phyloP scores from a whole-genome alignment of 1,140 invertebrate genomes.

The Platyscapa corneri region DNA sequence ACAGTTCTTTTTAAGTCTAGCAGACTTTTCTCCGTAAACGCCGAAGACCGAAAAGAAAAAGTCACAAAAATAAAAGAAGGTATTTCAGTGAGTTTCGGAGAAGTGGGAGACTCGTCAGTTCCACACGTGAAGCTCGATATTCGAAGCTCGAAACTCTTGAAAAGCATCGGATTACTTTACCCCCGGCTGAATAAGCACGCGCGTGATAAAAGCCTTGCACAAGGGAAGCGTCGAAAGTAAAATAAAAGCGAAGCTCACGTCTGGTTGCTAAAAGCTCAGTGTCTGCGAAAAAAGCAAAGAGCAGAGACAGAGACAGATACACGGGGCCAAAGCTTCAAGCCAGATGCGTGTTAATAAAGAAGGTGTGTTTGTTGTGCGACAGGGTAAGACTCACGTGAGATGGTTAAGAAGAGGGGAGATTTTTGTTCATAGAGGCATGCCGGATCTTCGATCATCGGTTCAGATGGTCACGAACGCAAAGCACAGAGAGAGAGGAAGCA shows the following conservation, averaged over 20 bases:
- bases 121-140: no score
- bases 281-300: not conserved
- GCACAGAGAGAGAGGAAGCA: constrained; percentile 76
- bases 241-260: not conserved
- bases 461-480: constrained; percentile 75
- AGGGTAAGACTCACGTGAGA: constrained; percentile 69
- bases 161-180: not conserved
- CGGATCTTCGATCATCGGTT: constrained; percentile 72
- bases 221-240: not conserved
- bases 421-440: constrained; percentile 61
- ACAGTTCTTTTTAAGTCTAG: no score
- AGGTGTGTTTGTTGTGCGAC: constrained; percentile 43
- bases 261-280: not conserved
- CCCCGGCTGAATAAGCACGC: not conserved
- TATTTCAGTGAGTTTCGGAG: not conserved
- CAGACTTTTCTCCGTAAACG: no score
- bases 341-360: constrained; percentile 10
- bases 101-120: not conserved
- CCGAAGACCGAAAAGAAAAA: no score
- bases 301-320: not conserved
- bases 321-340: not conserved
- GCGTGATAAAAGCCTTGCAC: not conserved
- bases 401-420: constrained; percentile 51
- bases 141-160: not conserved
- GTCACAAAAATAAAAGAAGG: not conserved